Evolutionary conservation across 2,888 invertebrate genomes (phyloP), one percentile per base, ranked within the genome.

Genomic region (Dioctria linearis): DNA sequence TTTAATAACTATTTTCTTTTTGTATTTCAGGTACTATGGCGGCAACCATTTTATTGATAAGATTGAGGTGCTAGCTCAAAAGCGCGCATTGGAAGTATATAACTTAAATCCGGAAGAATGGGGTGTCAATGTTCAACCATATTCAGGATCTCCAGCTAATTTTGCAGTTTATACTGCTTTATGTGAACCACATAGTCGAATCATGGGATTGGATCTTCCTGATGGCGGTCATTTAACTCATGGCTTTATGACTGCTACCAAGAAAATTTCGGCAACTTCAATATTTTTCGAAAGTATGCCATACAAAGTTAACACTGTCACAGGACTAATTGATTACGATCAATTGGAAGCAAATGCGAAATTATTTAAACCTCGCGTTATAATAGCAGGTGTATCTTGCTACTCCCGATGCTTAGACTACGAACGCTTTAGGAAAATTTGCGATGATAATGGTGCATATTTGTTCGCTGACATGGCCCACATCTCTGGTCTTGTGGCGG

Each of bases 231-330:
- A 99, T 90, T 92, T 97, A 83, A 96, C 96, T 4, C 97, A 97
- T 85, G 95, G 95, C 42, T 98, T 98, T 89, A 96, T 96, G 90
- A 98, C 98, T 0, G 91, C 93, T 5, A 93, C 91, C 6, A 98
- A 96, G 88, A 96, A 95, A 89, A 96, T 99, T 81, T 99, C 98
- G 0, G 98, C 98, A 5, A 98, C 98, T 0, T 98, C 98, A 0
- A 94, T 98, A 82, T 99, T 97, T 91, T 99, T 99, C 88, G 98
- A 99, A 90, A 98, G 98, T 80, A 96, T 98, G 95, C 98, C 98
- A 0, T 99, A 99, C 88, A 98, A 97, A 90, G 95, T 97, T 39
- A 89, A 97, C 87, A 92, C 94, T 1, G 89, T 90, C 80, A 95
- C 95, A 43, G 98, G 98, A 40, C 88, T 96, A 0, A 98, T 99